A percentile compares a stretch with the other conserved stretches of the same genome.
Evolutionary conservation across 2,888 invertebrate genomes (phyloP).

Genomic region (Carterocephalus palaemon): DNA sequence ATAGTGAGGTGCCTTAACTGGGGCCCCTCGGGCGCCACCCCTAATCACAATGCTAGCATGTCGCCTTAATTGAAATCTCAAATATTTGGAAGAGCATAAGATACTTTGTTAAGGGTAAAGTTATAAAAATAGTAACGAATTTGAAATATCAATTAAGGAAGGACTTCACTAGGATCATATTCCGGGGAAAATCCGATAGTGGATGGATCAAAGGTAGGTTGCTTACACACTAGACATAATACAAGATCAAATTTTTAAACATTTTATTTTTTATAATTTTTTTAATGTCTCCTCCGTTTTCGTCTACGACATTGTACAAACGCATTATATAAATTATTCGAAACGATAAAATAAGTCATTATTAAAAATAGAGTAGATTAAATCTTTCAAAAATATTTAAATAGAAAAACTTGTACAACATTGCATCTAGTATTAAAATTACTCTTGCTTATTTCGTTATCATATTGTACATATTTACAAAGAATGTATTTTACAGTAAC

Average conservation of each 20-base stretch:
- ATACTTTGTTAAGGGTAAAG: neutral
- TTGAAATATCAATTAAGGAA: constrained; percentile 50
- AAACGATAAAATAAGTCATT: constrained; percentile 76
- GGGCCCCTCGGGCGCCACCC: constrained; percentile 70
- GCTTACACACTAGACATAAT: constrained; percentile 51
- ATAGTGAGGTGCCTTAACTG: constrained; percentile 57
- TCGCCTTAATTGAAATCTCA: constrained; percentile 51
- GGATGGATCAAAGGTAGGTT: constrained; percentile 51
- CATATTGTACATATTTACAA: constrained; percentile 77
- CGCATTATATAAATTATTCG: constrained; percentile 77
- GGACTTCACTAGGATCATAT: constrained; percentile 56
- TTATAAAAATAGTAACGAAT: too few relatives aligned
- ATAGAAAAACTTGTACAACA: constrained; percentile 75
- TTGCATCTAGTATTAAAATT: constrained; percentile 75
- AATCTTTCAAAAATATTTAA: constrained; percentile 75
- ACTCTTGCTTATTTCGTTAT: constrained; percentile 67
- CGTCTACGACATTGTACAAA: constrained; percentile 74
- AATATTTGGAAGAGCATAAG: too few relatives aligned
- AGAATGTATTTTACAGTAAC: constrained; percentile 75
- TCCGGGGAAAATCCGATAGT: constrained; percentile 59
- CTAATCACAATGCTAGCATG: constrained; percentile 50
- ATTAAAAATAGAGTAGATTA: constrained; percentile 77
- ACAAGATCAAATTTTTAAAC: constrained; percentile 68
- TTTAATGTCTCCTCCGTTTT: constrained; percentile 72
- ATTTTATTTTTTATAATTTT: constrained; percentile 76